These are phyloP conservation scores for Eupsilia transversa DNA, from an alignment of 2,888 invertebrate species.

Conservation along the genomic window DNA sequence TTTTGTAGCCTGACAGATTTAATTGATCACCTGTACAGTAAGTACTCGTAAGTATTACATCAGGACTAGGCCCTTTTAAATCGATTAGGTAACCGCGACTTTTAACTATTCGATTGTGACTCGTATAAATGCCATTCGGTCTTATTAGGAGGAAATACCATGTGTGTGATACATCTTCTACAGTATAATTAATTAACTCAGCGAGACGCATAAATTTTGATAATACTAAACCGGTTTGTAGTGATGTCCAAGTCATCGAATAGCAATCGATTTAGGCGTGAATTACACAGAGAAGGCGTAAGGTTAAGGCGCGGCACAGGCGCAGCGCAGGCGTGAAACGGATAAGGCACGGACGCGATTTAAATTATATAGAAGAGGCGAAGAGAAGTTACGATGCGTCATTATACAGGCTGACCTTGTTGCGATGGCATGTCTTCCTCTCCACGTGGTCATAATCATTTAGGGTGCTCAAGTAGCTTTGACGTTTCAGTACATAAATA, in stretches of 20 bases:
- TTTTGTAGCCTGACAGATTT: background rate
- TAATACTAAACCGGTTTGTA: conserved; percentile 32
- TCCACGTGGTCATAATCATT: no score
- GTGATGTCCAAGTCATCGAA: conserved; percentile 37
- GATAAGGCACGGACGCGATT: no score
- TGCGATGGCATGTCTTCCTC: no score
- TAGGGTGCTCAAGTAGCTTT: no score
- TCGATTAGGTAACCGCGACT: conserved; percentile 26
- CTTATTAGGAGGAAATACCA: conserved; percentile 11
- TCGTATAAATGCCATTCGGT: conserved; percentile 20
- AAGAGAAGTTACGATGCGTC: no score
- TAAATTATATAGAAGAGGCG: no score
- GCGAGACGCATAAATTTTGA: conserved; percentile 21
- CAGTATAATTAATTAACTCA: conserved; percentile 27
- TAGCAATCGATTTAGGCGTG: conserved; percentile 21
- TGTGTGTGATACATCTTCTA: conserved; percentile 9
- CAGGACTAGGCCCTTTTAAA: conserved; percentile 37
- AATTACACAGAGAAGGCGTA: no score
- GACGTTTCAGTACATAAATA: no score
- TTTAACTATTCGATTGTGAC: conserved; percentile 19
- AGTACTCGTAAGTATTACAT: background rate
- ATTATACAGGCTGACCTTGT: no score
- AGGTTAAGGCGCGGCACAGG: no score
- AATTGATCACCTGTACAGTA: background rate
- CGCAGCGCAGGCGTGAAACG: no score